Conservation (phyloP, 2,888 invertebrate species). For the Panzeria rudis region DNA sequence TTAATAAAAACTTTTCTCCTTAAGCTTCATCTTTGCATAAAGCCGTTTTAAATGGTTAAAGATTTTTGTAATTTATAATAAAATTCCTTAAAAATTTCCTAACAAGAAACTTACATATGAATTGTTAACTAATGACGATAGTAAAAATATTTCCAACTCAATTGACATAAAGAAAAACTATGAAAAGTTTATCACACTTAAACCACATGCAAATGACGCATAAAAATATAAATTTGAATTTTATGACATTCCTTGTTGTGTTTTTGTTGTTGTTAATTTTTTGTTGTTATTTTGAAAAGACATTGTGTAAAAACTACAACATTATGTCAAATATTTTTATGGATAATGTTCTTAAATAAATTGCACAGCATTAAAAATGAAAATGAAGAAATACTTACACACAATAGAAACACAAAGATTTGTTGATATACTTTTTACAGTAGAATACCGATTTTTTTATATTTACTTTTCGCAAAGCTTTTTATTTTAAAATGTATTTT, state of each 20-base stretch:
- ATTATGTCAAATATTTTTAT: conserved; percentile 63
- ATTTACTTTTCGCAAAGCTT: too few relatives aligned
- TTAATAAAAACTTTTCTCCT: not conserved
- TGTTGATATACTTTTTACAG: not conserved
- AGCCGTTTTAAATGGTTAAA: not conserved
- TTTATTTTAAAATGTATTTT: too few relatives aligned
- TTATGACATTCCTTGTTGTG: conserved; percentile 54
- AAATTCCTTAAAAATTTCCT: not conserved
- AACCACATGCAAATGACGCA: conserved; percentile 54
- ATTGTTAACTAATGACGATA: conserved; percentile 48
- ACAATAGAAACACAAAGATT: not conserved
- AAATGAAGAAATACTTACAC: conserved; percentile 2
- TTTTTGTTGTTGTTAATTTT: not conserved
- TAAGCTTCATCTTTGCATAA: not conserved
- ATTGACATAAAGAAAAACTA: conserved; percentile 43
- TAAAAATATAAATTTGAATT: conserved; percentile 54
- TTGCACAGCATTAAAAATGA: conserved; percentile 27
- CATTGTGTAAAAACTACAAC: conserved; percentile 48
- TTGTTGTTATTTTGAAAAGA: conserved; percentile 28
- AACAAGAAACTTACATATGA: conserved; percentile 4
- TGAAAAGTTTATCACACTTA: conserved; percentile 58
- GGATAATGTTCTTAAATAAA: conserved; percentile 61
- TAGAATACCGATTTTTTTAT: not conserved
- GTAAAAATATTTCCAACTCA: conserved; percentile 52
- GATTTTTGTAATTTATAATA: not conserved